Percentiles rank a stretch among this genome's conserved stretches.
Evolutionary conservation across 2,888 invertebrate species (phyloP).

Genomic region (Allygus modestus): DNA sequence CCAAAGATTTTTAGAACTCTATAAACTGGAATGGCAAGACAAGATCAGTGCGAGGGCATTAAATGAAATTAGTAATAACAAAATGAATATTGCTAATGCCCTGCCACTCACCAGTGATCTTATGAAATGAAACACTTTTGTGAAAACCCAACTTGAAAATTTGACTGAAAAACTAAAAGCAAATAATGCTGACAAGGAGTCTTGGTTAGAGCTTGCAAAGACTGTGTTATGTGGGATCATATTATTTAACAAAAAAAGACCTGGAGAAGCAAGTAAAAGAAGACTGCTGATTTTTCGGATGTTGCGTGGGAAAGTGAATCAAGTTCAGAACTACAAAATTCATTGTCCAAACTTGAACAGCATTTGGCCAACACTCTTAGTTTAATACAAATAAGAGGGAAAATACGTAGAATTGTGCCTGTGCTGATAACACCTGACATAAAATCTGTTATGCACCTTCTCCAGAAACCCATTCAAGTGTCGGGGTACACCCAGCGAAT

Average conservation of each 20-base stretch:
- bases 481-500: not conserved
- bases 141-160: not conserved
- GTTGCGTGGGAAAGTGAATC: not conserved
- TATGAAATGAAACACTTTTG: not conserved
- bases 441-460: slow-evolving; percentile 3
- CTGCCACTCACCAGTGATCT: not conserved
- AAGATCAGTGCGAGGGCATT: not conserved
- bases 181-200: not conserved
- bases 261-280: not conserved
- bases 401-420: not conserved
- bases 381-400: not conserved
- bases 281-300: not conserved
- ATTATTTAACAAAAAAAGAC: not conserved
- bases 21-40: not conserved
- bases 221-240: not conserved
- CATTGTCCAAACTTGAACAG: slow-evolving; percentile 5
- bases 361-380: not conserved
- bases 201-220: not conserved
- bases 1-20: not conserved
- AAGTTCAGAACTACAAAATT: not conserved
- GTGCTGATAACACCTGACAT: not conserved
- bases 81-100: slow-evolving; percentile 18
- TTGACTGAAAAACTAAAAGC: not conserved
- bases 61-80: not conserved
- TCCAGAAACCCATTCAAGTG: not conserved